Evolutionary conservation across 2,113 vertebrate species (phyloP).

Genomic region (Odobenus rosmarus): DNA sequence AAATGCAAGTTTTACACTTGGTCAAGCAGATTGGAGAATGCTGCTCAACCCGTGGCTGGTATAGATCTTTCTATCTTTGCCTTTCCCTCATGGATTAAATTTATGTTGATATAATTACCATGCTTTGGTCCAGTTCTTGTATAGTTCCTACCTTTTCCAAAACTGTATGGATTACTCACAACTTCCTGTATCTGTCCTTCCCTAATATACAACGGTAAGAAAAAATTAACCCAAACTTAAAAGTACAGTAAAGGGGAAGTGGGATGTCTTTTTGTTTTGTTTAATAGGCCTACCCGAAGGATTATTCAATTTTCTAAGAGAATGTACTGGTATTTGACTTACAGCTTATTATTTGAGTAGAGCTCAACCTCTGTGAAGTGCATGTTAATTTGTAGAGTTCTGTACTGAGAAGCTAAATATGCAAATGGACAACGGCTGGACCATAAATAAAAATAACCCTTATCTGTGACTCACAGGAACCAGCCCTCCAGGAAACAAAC

Average conservation of each 20-base stretch:
- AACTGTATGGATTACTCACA: neutral
- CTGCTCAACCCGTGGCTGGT: neutral
- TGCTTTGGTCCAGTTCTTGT: neutral
- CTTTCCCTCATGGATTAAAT: neutral
- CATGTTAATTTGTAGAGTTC: neutral
- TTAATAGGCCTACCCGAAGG: neutral
- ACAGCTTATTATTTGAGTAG: neutral
- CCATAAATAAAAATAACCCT: conserved; percentile 23
- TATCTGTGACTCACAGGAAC: neutral
- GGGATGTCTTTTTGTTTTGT: neutral
- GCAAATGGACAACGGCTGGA: neutral
- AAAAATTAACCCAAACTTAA: neutral
- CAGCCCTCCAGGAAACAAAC: neutral
- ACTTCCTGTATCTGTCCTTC: neutral
- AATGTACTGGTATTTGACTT: neutral
- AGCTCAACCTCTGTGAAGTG: neutral
- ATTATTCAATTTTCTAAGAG: neutral
- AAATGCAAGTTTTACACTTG: conserved; percentile 8
- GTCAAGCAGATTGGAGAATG: neutral
- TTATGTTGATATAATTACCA: neutral
- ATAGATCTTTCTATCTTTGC: neutral
- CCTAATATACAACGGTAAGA: neutral
- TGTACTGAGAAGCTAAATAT: neutral
- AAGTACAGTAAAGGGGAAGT: neutral
- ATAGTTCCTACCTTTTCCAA: neutral